Evolutionary conservation across 1,140 invertebrate species (phyloP).

Genomic region (Scaptodrosophila lebanonensis): DNA sequence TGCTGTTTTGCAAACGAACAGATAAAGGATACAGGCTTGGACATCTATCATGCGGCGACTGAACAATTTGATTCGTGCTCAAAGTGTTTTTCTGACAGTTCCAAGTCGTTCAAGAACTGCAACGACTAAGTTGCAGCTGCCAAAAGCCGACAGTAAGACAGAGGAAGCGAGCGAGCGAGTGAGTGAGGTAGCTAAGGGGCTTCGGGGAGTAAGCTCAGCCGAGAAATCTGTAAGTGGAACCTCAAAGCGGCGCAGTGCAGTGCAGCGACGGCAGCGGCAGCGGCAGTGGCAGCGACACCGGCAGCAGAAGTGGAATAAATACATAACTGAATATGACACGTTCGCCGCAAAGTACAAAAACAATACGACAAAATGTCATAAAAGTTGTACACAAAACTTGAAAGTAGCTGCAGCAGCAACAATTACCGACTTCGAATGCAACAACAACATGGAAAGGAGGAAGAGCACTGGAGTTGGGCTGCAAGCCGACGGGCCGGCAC

Average conservation of each 20-base stretch:
- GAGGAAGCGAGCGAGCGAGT: no score
- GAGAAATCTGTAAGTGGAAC: slow-evolving; percentile 61
- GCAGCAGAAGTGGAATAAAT: slow-evolving; percentile 52
- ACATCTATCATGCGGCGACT: no score
- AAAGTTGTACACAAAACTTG: slow-evolving; percentile 73
- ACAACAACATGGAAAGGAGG: slow-evolving; percentile 16
- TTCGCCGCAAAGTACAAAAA: slow-evolving; percentile 68
- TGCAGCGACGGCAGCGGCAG: neutral
- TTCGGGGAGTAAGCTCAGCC: slow-evolving; percentile 26
- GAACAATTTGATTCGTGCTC: slow-evolving; percentile 41
- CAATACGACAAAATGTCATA: slow-evolving; percentile 74
- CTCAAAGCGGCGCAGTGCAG: slow-evolving; percentile 36
- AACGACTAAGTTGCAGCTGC: no score
- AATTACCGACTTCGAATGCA: slow-evolving; percentile 34
- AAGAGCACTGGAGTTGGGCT: slow-evolving; percentile 1
- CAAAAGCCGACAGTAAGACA: no score
- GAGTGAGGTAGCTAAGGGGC: no score
- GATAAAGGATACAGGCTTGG: no score
- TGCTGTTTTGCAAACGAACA: no score
- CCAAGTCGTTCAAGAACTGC: slow-evolving; percentile 2
- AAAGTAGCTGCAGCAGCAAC: slow-evolving; percentile 66
- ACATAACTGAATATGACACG: slow-evolving; percentile 73
- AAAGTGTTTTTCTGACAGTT: slow-evolving; percentile 48
- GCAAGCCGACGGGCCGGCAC: slow-evolving; percentile 23
- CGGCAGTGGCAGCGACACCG: neutral